Base-by-base conservation (phyloP, 2,797 vertebrate species). In the Heteromormyrus szaboi region DNA sequence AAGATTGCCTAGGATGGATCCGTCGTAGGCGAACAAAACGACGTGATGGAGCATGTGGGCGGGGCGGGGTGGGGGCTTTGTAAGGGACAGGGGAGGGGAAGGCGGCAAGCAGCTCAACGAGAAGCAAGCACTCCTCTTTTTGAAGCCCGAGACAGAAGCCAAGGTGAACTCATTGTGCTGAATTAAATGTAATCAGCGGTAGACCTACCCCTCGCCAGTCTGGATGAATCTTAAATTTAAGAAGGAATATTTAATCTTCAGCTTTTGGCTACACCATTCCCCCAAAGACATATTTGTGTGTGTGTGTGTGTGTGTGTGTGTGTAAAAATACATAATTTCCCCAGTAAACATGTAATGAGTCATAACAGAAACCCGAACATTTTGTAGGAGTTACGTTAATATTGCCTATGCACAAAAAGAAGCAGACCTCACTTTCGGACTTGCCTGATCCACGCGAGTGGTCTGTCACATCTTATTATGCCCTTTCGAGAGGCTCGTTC, bases 1-100 rank as follows among this genome's bases (percentile, higher is more conserved):
- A 94, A 96, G 96, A 96, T 95, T 96, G 95, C 96, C 96, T 97
- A 95, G 94, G 93, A 96, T 96, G 96, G 96, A 96, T 97, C 96
- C 95, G 96, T 96, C 96, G 96, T 96, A 96, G 50, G 46, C 19
- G 95, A 94, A 89, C n/a, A 87, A 90, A 86, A 86, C 48, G 12
- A n/a, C 22, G 81, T 19, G 44, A 53, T 65, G 72, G 12, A 50
- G 85, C 46, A n/a, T 33, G 29, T 86, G 51, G 85, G 54, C 62
- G n/a, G 51, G 65, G 86, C 6, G 85, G 81, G 50, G 86, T 48
- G 87, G 88, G 4, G 62, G 29, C 3, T 33, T 41, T 37, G 29
- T 72, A 25, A 59, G 88, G n/a, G 54, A 89, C 22, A 59, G 87
- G 68, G 22, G 50, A 48, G 54, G 56, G 65, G 22, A 53, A 88